Base-by-base conservation (phyloP, 1,140 invertebrate species). In the Propsilocerus akamusi region DNA sequence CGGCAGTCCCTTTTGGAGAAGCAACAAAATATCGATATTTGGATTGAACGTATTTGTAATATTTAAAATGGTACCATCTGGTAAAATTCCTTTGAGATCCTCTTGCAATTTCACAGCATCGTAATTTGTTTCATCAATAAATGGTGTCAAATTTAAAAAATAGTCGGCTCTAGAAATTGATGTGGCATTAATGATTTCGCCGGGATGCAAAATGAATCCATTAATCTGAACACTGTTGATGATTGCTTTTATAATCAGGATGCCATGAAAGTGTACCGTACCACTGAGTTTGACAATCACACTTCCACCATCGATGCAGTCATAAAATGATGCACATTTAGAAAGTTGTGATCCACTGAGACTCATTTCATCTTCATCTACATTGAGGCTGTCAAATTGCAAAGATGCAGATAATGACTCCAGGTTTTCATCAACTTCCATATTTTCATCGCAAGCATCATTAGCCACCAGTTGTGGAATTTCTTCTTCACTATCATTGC, bases 111-210 rank as follows among this genome's bases (percentile, higher is more conserved):
- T 57, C 62, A 60, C 8, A 34, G 5, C 5, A 25, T 24, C 12
- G 59, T 46, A 5, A 46, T 48, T 25, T 24, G 25, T 28, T 25
- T 26, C 17, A 25, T 25, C 24, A 20, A 53, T 6, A 34, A 46
- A 52, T 61, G 60, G 25, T 58, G 50, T 26, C 5, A 74, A 58
- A 34, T 53, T 57, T 4, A 75, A 53, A n/a, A 63, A 61, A 55
- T 66, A 66, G 12, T 65, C 59, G n/a, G 68, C 66, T 55, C 62
- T 65, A 1, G 72, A 69, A 4, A 41, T 41, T 14, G 73, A 75
- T 58, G 68, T 74, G 23, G 73, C 53, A 48, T 68, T 53, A 3
- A 59, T 2, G 17, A 46, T 49, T 51, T 56, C 50, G 28, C 55
- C 54, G 25, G 20, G 3, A 46, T 53, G 46, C 5, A 63, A 51